Evolutionary conservation across 1,140 invertebrate genomes (phyloP), one percentile per base, ranked within the genome.

Genomic region (Carcinoscorpius rotundicauda): DNA sequence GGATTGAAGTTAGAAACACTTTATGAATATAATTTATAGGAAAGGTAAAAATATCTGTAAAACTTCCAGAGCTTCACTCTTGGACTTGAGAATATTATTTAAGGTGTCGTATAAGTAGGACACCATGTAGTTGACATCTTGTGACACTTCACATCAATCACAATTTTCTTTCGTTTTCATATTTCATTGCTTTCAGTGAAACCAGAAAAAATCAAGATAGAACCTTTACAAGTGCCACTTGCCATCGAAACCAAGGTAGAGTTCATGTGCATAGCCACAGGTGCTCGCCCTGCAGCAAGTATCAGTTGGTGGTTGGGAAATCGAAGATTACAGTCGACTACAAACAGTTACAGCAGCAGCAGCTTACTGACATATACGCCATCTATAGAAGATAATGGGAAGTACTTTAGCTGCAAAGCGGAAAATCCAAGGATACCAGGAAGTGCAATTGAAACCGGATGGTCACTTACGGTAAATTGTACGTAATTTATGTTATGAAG

Each of bases 381-480:
- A 83, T 80, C 81, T 56, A 88, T 89, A 77, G 81, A 84, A 57
- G 89, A 93, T 78, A 84, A 87, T 58, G 89, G 88, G 60, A 86
- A 90, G 77, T 84, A 86, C 71, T 79, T 92, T 51, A 87, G 87
- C 49, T 93, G 90, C 74, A 80, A 86, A 69, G 87, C 85, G 4
- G 83, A 86, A 62, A 87, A 89, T 69, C 82, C 85, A n/a, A 79
- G 82, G 68, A 83, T 91, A 69, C 82, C 83, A 5, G 84, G 87
- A 70, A 87, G 87, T 29, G 85, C 85, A 52, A 81, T 87, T 68
- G 87, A 90, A 76, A 87, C 89, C 70, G 85, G 84, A 63, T 89
- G 87, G 86, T 87, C 89, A 78, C 83, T 93, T 73, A 86, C 91
- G 77, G 88, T 93, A 76, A 83, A 89, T 78, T 88, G 90, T 93